A percentile compares a stretch with the other conserved stretches of the same genome.
phyloP scores from a whole-genome alignment of 2,113 vertebrate species.

The Tretioscincus oriximinensis region DNA sequence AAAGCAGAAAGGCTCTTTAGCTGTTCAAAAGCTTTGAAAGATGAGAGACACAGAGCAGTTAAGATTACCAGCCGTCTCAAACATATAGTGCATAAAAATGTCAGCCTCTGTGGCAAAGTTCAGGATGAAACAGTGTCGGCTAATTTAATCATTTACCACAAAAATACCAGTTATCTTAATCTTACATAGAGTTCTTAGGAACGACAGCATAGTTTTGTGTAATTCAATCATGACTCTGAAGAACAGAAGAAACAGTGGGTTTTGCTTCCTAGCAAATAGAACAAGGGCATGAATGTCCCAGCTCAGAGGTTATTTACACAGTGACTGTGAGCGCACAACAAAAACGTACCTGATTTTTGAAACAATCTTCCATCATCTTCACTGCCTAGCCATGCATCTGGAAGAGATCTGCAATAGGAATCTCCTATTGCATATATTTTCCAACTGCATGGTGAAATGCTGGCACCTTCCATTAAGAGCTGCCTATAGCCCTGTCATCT shows the following conservation, averaged over 20 bases:
- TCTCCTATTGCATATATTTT: too few species aligned
- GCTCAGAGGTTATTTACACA: conserved; percentile 37
- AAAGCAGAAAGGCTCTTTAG: conserved; percentile 55
- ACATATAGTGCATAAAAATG: conserved; percentile 57
- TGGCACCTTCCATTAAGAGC: too few species aligned
- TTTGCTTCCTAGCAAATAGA: conserved; percentile 58
- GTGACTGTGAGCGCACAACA: too few species aligned
- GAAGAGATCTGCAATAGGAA: too few species aligned
- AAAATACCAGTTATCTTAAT: conserved; percentile 70
- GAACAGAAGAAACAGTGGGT: conserved; percentile 45
- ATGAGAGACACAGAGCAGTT: conserved; percentile 49
- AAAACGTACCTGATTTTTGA: too few species aligned
- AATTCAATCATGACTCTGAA: conserved; percentile 67
- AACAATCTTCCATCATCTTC: too few species aligned
- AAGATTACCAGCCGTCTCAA: conserved; percentile 62
- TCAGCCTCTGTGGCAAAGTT: conserved; percentile 68
- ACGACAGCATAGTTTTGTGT: conserved; percentile 59
- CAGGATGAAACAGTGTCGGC: conserved; percentile 66
- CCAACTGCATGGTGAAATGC: too few species aligned
- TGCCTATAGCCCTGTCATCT: too few species aligned
- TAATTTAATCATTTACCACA: conserved; percentile 74
- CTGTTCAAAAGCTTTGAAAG: conserved; percentile 61
- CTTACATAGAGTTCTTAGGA: conserved; percentile 56
- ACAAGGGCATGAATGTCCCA: conserved; percentile 53
- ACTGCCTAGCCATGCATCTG: too few species aligned